Evolutionary conservation across 2,797 vertebrate genomes (phyloP).

Genomic region (Pangasius macronema): DNA sequence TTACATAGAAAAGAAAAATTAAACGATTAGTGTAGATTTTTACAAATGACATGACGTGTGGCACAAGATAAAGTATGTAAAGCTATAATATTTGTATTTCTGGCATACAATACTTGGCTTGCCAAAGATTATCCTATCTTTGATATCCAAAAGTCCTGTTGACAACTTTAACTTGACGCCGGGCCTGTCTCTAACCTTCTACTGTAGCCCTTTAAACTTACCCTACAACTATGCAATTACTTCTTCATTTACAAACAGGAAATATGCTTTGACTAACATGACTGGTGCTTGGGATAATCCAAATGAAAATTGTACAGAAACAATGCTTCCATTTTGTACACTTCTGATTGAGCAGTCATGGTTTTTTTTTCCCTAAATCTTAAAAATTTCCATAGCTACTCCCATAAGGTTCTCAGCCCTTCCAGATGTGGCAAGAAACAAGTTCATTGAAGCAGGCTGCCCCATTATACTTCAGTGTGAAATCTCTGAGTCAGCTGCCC

Average conservation of each 20-base stretch:
- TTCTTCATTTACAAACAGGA: slow-evolving; percentile 10
- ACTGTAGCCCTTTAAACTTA: neutral
- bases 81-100: neutral
- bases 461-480: slow-evolving; percentile 83
- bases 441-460: slow-evolving; percentile 72
- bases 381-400: slow-evolving; percentile 64
- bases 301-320: neutral
- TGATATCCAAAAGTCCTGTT: neutral
- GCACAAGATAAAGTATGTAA: neutral
- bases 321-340: slow-evolving; percentile 13
- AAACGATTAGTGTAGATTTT: neutral
- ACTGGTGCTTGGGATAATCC: slow-evolving; percentile 19
- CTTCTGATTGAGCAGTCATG: slow-evolving; percentile 6
- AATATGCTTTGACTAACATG: slow-evolving; percentile 20
- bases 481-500: slow-evolving; percentile 76
- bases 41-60: neutral
- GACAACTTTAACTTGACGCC: neutral
- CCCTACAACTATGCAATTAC: neutral
- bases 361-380: slow-evolving; percentile 24
- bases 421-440: slow-evolving; percentile 73
- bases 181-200: neutral
- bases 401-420: slow-evolving; percentile 72
- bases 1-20: neutral
- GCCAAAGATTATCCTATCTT: neutral
- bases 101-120: neutral